These are phyloP conservation scores for Eupithecia subfuscata DNA, from an alignment of 2,888 invertebrate genomes.

Conservation along the genomic window DNA sequence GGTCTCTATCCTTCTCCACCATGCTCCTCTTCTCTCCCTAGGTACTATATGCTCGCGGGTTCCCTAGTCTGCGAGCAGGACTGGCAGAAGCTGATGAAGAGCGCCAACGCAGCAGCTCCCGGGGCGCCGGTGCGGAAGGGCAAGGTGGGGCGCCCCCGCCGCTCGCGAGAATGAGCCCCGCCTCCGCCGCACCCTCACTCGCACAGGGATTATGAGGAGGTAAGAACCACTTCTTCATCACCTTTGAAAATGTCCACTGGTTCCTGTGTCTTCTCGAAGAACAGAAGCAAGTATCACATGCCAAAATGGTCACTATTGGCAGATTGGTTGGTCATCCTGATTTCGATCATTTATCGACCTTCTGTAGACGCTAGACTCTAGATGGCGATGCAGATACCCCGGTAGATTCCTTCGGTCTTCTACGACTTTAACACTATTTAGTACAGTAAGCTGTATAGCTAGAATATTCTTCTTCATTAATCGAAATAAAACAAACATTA, in stretches of 20 bases:
- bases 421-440: not conserved
- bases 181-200: constrained; percentile 63
- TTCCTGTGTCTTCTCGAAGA: not conserved
- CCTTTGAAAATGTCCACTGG: not conserved
- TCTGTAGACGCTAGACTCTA: not conserved
- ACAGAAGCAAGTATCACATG: not conserved
- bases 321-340: not conserved
- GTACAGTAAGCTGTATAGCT: too few relatives aligned
- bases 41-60: constrained; percentile 95
- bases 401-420: not conserved
- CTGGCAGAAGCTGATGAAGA: constrained; percentile 96
- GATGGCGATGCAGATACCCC: not conserved
- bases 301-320: not conserved
- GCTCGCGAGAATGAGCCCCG: constrained; percentile 93
- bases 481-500: too few relatives aligned
- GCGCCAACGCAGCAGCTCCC: constrained; percentile 83
- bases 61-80: constrained; percentile 97
- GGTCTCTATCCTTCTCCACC: not conserved
- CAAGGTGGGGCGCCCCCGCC: constrained; percentile 94
- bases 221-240: constrained; percentile 43
- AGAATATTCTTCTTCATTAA: too few relatives aligned
- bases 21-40: constrained; percentile 50
- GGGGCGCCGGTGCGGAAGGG: constrained; percentile 93
- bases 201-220: constrained; percentile 79
- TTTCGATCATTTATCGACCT: not conserved